Conservation (phyloP, 2,888 invertebrate species). For the Pycnomerus fuliginosus region DNA sequence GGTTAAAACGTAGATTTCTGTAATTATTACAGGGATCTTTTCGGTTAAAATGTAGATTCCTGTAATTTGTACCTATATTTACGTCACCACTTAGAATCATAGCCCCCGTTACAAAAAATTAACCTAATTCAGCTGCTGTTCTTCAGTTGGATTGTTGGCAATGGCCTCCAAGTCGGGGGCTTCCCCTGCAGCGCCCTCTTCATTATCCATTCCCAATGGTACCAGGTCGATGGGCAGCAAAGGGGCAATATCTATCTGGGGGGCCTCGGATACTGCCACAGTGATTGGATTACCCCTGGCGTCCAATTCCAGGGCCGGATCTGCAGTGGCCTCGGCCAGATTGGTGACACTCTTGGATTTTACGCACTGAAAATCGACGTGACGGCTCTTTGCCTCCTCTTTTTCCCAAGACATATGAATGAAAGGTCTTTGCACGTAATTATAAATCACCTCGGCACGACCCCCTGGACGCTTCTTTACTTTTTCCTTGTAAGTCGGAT, state of each 20-base stretch:
- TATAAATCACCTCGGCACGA: constrained; percentile 96
- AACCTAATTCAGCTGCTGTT: too few relatives aligned
- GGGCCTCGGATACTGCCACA: constrained; percentile 33
- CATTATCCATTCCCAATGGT: constrained; percentile 42
- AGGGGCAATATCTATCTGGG: constrained; percentile 33
- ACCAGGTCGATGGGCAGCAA: constrained; percentile 33
- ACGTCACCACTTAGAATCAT: too few relatives aligned
- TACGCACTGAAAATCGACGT: constrained; percentile 98
- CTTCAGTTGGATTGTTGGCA: too few relatives aligned
- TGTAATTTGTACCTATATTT: too few relatives aligned
- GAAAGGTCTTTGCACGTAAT: constrained; percentile 98
- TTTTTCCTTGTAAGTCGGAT: constrained; percentile 99
- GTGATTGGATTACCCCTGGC: constrained; percentile 57
- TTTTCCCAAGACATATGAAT: constrained; percentile 99
- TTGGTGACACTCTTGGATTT: constrained; percentile 98
- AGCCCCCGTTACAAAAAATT: neutral
- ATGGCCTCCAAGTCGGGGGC: constrained; percentile 33
- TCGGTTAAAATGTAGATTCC: too few relatives aligned
- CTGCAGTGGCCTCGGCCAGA: constrained; percentile 91
- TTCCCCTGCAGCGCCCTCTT: constrained; percentile 48
- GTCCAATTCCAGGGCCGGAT: constrained; percentile 72
- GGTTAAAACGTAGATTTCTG: too few relatives aligned
- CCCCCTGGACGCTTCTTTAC: constrained; percentile 94
- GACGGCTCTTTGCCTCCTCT: constrained; percentile 97
- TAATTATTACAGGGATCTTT: too few relatives aligned